Base-by-base conservation (phyloP, 2,888 invertebrate genomes). In the Pollenia amentaria region DNA sequence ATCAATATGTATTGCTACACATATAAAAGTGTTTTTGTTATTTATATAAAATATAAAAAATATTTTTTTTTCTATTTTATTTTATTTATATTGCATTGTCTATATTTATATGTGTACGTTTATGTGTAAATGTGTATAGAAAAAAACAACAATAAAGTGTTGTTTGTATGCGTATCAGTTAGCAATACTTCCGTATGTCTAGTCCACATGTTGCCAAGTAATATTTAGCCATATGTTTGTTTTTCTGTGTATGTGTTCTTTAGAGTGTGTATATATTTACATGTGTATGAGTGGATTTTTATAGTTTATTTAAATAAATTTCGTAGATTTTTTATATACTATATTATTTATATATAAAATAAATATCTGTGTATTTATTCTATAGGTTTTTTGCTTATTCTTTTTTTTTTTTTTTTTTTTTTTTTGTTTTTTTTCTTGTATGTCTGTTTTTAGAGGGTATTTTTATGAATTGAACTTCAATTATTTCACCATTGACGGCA, bases 151-250 rank as follows among this genome's bases (percentile, higher is more conserved):
- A 78, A 65, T 77, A 51, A 21, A 73, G 29, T 84, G 67, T 11
- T 84, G 80, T 87, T 84, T 84, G 87, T 87, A 73, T 86, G 86
- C 86, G 86, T 86, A 83, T 57, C 82, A 86, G 87, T 84, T 87
- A 87, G 80, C 72, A 76, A 80, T 84, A 84, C 80, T 80, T 84
- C 87, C 87, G 87, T 77, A 73, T 81, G 87, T 87, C 87, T 87
- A 80, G 84, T 84, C 80, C 80, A 76, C 55, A 85, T 72, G 64
- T 57, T 77, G 79, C 64, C 84, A 75, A 80, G 75, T 77, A 72
- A 65, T 70, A 57, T 80, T 64, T 76, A 60, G 40, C 46, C 55
- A n/a, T 62, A 46, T 62, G 21, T 14, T 40, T 64, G 70, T 18
- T 1, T 42, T 14, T 42, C 4, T 46, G 44, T 48, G 3, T 76